Conservation (phyloP, 2,113 vertebrate genomes). For the Chionodraco myersi region DNA sequence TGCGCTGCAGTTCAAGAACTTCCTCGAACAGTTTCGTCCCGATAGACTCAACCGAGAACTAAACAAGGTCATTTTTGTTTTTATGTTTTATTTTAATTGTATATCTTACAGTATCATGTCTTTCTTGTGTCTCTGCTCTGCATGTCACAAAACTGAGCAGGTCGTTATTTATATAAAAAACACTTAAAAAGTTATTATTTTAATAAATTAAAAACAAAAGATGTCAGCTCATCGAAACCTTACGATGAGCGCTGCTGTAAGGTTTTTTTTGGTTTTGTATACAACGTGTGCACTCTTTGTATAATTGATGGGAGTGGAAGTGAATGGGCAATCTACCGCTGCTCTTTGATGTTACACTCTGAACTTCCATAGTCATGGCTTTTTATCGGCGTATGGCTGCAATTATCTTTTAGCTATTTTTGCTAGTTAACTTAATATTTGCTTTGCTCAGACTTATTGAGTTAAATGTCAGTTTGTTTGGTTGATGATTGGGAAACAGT, state of each 20-base stretch:
- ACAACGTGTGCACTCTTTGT: slow-evolving; percentile 8
- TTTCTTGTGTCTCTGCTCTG: too few relatives aligned
- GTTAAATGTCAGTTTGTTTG: slow-evolving; percentile 5
- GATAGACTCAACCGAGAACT: slow-evolving; percentile 91
- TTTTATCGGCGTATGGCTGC: background rate
- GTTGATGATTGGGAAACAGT: slow-evolving; percentile 8
- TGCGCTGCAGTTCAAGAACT: slow-evolving; percentile 89
- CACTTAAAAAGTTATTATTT: too few relatives aligned
- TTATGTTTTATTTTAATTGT: too few relatives aligned
- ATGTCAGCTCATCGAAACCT: background rate
- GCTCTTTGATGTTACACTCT: slow-evolving; percentile 65
- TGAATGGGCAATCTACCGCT: slow-evolving; percentile 5
- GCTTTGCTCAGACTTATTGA: slow-evolving; percentile 1
- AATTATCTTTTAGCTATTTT: slow-evolving; percentile 41
- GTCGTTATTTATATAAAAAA: too few relatives aligned
- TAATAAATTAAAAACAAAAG: too few relatives aligned
- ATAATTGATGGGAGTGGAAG: slow-evolving; percentile 53
- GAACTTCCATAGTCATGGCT: slow-evolving; percentile 32
- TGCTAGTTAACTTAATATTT: slow-evolving; percentile 28
- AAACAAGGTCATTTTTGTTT: slow-evolving; percentile 87
- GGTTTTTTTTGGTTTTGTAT: slow-evolving; percentile 15
- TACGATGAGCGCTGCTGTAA: background rate
- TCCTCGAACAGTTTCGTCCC: slow-evolving; percentile 91
- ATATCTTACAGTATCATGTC: too few relatives aligned
- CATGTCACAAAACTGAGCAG: too few relatives aligned